Conservation (phyloP, 2,888 invertebrate species). For the Onchidella celtica region DNA sequence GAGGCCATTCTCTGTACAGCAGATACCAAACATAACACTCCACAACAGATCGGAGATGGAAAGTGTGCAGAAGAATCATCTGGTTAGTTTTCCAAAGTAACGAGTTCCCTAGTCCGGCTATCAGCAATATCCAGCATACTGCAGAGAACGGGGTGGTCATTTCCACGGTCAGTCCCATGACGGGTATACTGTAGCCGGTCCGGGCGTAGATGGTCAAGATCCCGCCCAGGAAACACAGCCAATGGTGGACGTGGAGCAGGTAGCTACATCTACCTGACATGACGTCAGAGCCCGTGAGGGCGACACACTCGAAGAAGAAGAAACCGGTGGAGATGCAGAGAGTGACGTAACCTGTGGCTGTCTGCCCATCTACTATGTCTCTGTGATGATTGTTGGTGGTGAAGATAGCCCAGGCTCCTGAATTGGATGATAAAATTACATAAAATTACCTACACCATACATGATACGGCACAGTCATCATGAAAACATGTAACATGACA, state of each 20-base stretch:
- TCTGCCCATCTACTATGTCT: slow-evolving; percentile 62
- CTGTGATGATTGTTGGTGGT: slow-evolving; percentile 60
- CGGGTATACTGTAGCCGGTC: slow-evolving; percentile 66
- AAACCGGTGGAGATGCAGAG: slow-evolving; percentile 64
- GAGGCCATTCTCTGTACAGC: slow-evolving; percentile 67
- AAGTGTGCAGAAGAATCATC: slow-evolving; percentile 70
- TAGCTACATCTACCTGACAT: slow-evolving; percentile 59
- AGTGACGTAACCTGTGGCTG: slow-evolving; percentile 62
- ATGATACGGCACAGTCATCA: no score
- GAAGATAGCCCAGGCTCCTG: slow-evolving; percentile 63
- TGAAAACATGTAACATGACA: no score
- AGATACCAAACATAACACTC: slow-evolving; percentile 70
- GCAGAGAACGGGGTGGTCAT: slow-evolving; percentile 75
- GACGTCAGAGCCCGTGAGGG: slow-evolving; percentile 64
- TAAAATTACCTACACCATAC: no score
- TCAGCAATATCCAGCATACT: slow-evolving; percentile 74
- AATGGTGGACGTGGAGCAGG: slow-evolving; percentile 69
- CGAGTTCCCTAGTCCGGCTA: slow-evolving; percentile 65
- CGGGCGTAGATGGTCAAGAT: slow-evolving; percentile 54
- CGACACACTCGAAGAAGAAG: slow-evolving; percentile 68
- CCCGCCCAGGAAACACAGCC: slow-evolving; percentile 61
- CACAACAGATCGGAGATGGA: slow-evolving; percentile 73
- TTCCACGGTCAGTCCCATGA: slow-evolving; percentile 69
- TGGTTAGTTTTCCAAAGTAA: slow-evolving; percentile 75
- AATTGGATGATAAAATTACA: neutral